Evolutionary conservation across 2,888 invertebrate genomes (phyloP).

Genomic region (Xylota segnis): DNA sequence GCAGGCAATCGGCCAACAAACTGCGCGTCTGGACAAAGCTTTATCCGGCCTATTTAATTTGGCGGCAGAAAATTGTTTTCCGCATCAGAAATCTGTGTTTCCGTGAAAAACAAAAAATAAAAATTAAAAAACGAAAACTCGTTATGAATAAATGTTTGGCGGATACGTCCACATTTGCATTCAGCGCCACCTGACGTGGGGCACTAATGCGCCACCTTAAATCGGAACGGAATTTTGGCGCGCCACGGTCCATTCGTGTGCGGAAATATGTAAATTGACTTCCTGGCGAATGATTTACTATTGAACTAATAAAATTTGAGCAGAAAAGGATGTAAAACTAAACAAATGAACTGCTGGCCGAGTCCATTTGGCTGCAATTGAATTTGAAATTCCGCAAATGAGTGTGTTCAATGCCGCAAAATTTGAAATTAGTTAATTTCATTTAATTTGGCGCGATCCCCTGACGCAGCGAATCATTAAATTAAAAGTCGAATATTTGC

Average conservation of each 20-base stretch:
- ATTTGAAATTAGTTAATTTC: constrained; percentile 59
- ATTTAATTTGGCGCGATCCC: constrained; percentile 4
- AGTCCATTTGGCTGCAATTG: constrained; percentile 47
- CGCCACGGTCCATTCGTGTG: background rate
- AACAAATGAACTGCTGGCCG: constrained; percentile 26
- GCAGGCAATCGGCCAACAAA: constrained; percentile 37
- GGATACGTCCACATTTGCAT: constrained; percentile 28
- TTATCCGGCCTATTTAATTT: constrained; percentile 33
- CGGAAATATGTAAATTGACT: constrained; percentile 59
- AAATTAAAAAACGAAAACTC: constrained; percentile 31
- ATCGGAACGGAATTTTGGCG: constrained; percentile 18
- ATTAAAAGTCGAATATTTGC: constrained; percentile 49
- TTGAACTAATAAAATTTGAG: constrained; percentile 42
- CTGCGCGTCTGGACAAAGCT: constrained; percentile 33
- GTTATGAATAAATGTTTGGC: constrained; percentile 34
- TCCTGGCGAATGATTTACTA: constrained; percentile 47
- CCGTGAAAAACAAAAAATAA: background rate
- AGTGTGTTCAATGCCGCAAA: constrained; percentile 33
- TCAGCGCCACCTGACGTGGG: constrained; percentile 17
- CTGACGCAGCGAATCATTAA: constrained; percentile 12
- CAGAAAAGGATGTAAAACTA: constrained; percentile 11
- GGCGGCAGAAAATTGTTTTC: constrained; percentile 32
- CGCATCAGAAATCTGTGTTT: constrained; percentile 30
- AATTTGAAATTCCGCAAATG: constrained; percentile 32
- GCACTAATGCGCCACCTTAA: constrained; percentile 17